Evolutionary conservation across 2,888 invertebrate species (phyloP).

Genomic region (Stenchaetothrips biformis): DNA sequence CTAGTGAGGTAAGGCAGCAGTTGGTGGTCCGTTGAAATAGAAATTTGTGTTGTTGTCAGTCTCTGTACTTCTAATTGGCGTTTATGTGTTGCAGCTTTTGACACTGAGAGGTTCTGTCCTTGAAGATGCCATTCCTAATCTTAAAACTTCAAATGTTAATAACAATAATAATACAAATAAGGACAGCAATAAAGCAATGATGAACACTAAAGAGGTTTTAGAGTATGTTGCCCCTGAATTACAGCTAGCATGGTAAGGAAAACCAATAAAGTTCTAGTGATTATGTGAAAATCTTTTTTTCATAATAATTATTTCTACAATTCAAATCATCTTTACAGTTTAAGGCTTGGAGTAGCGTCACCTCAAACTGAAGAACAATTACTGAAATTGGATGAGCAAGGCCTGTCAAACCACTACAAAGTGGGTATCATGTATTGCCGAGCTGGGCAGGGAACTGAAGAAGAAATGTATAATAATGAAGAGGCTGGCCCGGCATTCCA

Average conservation of each 20-base stretch:
- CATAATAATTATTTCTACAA: conserved; percentile 25
- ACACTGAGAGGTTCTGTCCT: conserved; percentile 83
- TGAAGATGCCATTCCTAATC: conserved; percentile 79
- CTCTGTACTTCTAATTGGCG: conserved; percentile 13
- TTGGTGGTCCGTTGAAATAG: background rate
- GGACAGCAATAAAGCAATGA: conserved; percentile 45
- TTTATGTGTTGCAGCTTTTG: conserved; percentile 53
- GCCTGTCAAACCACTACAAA: conserved; percentile 85
- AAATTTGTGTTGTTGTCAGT: background rate
- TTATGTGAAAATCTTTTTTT: conserved; percentile 7
- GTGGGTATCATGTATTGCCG: conserved; percentile 90
- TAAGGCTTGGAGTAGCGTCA: conserved; percentile 64
- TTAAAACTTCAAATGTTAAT: conserved; percentile 60
- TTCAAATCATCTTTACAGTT: conserved; percentile 41
- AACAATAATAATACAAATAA: conserved; percentile 14
- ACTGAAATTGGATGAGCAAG: conserved; percentile 86
- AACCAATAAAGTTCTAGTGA: conserved; percentile 34
- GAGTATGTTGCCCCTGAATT: conserved; percentile 90
- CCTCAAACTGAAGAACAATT: conserved; percentile 79
- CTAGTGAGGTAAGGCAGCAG: conserved; percentile 54
- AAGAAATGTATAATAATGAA: conserved; percentile 98
- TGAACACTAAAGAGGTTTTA: conserved; percentile 76
- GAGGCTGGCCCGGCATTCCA: conserved; percentile 85
- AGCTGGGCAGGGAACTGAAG: conserved; percentile 85
- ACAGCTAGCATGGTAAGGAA: conserved; percentile 59